Conservation (phyloP, 30 jellyfish, hydroid and myxozoan genomes). For the Hydra vulgaris region DNA sequence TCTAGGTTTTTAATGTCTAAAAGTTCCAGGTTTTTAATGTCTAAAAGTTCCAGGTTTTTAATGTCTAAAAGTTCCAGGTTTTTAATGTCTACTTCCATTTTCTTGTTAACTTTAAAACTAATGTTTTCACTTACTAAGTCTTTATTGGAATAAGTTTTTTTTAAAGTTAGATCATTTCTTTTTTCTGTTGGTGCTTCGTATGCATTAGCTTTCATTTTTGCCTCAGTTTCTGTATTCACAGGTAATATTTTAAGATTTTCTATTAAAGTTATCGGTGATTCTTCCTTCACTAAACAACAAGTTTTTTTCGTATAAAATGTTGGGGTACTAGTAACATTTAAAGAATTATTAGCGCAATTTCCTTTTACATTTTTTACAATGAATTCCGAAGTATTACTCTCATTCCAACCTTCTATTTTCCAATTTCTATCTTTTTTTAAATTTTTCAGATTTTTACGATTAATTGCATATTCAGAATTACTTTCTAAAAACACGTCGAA, state of each 20-base stretch:
- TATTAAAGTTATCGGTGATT: background rate
- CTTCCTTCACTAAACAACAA: background rate
- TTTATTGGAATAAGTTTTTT: too few species aligned
- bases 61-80: background rate
- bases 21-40: too few species aligned
- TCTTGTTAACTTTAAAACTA: background rate
- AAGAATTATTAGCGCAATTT: background rate
- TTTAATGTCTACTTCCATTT: background rate
- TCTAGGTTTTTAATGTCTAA: too few species aligned
- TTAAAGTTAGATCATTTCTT: background rate
- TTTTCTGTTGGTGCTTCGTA: background rate
- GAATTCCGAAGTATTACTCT: background rate
- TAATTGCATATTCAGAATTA: background rate
- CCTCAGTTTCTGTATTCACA: too few species aligned
- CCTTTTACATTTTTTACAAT: background rate
- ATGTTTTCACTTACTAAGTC: background rate
- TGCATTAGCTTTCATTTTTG: too few species aligned
- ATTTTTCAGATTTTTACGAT: too few species aligned
- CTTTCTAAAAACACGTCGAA: background rate
- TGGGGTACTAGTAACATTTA: background rate
- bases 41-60: background rate
- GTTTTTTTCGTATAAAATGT: background rate
- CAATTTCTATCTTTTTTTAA: too few species aligned
- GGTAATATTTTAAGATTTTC: background rate
- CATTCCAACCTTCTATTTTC: too few species aligned